A percentile compares a stretch with the other conserved stretches of the same genome.
Evolutionary conservation across 1,140 invertebrate genomes (phyloP).

Genomic region (Acromyrmex charruanus): DNA sequence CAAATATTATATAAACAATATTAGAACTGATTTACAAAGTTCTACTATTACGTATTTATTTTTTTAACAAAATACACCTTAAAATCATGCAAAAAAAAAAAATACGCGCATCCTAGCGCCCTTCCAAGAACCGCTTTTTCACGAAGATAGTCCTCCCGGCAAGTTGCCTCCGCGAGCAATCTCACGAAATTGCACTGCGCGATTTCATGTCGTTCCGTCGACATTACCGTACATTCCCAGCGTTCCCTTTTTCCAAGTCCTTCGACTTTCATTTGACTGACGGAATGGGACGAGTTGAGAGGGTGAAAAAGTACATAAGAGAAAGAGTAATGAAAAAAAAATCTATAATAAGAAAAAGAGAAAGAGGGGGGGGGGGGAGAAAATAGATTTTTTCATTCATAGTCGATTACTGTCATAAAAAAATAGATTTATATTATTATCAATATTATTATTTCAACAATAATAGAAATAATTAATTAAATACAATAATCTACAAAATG

Average conservation of each 20-base stretch:
- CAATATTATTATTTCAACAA: neutral
- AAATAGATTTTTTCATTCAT: constrained; percentile 12
- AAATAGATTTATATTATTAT: neutral
- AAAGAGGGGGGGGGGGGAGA: neutral
- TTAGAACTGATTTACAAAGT: constrained; percentile 41
- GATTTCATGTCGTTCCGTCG: constrained; percentile 77
- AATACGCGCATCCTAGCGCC: constrained; percentile 56
- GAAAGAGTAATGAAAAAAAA: constrained; percentile 21
- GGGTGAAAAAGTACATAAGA: constrained; percentile 37
- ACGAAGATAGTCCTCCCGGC: constrained; percentile 66
- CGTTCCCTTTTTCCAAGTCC: constrained; percentile 65
- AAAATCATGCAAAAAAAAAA: constrained; percentile 38
- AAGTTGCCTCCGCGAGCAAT: constrained; percentile 74
- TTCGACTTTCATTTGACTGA: constrained; percentile 70
- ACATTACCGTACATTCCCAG: constrained; percentile 74
- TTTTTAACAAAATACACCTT: constrained; percentile 45
- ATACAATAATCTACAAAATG: neutral
- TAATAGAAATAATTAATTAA: neutral
- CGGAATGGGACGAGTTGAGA: neutral
- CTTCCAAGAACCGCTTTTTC: constrained; percentile 71
- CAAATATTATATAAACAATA: neutral
- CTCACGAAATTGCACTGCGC: constrained; percentile 78
- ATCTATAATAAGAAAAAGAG: neutral
- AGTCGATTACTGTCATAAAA: neutral
- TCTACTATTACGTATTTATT: constrained; percentile 32